Evolutionary conservation across 2,113 vertebrate species (phyloP).

Genomic region (Cettia cetti): DNA sequence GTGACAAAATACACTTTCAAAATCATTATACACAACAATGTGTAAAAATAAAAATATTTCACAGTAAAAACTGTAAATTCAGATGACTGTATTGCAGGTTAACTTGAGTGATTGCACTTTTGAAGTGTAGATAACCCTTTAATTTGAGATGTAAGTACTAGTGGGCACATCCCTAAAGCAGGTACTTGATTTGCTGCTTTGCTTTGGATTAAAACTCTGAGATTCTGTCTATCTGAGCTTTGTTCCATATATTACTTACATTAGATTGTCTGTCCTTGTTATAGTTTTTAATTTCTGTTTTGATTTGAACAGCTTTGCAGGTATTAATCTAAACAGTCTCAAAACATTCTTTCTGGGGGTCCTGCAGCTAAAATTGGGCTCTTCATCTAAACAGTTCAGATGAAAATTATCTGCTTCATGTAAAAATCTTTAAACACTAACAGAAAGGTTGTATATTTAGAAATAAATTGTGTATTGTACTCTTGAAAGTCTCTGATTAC

Average conservation of each 20-base stretch:
- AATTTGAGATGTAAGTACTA: neutral
- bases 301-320: neutral
- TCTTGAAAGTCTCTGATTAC: neutral
- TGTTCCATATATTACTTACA: neutral
- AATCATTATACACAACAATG: accelerated
- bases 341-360: neutral
- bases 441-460: neutral
- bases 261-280: neutral
- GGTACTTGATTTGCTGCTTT: neutral
- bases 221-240: neutral
- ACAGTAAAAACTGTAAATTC: neutral
- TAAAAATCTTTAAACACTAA: neutral
- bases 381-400: neutral
- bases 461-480: neutral
- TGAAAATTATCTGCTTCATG: neutral
- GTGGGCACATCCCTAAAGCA: neutral
- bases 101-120: neutral
- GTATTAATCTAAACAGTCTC: neutral
- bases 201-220: neutral
- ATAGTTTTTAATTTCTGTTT: neutral
- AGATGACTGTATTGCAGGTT: neutral
- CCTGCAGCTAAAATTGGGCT: neutral
- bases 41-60: neutral
- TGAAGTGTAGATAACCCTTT: neutral
- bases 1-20: neutral